Evolutionary conservation across 2,888 invertebrate species (phyloP).

Genomic region (Cataglyphis cursor): DNA sequence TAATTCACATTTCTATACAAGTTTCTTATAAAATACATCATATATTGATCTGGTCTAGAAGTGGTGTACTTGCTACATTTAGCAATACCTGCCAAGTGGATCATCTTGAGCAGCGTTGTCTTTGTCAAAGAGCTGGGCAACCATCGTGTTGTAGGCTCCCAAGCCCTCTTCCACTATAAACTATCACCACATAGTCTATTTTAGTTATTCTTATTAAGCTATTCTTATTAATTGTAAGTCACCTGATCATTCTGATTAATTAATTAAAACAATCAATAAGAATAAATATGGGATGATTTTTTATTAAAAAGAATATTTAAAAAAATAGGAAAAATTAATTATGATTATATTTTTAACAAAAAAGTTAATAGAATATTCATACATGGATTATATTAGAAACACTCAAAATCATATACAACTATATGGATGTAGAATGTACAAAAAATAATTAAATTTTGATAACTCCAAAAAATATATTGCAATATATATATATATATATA

Average conservation of each 20-base stretch:
- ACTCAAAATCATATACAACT: neutral
- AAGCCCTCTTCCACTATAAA: conserved; percentile 89
- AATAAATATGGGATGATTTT: neutral
- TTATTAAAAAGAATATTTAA: conserved; percentile 1
- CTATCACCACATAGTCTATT: conserved; percentile 86
- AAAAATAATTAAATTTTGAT: conserved; percentile 1
- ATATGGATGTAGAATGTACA: neutral
- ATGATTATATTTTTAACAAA: conserved; percentile 20
- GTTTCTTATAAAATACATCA: conserved; percentile 59
- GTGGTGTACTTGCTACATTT: conserved; percentile 81
- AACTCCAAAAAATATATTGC: neutral
- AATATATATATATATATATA: neutral
- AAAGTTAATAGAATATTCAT: conserved; percentile 25
- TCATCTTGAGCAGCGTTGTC: conserved; percentile 97
- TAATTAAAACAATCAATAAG: conserved; percentile 17
- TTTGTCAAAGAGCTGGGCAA: conserved; percentile 95
- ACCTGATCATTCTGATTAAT: conserved; percentile 71
- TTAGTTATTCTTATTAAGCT: conserved; percentile 70
- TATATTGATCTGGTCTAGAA: conserved; percentile 57
- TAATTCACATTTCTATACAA: conserved; percentile 58
- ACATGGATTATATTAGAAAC: conserved; percentile 10
- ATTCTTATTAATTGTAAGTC: conserved; percentile 55
- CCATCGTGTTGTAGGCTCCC: conserved; percentile 84
- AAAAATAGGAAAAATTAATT: conserved; percentile 31
- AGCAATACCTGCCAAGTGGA: conserved; percentile 94